phyloP scores from a whole-genome alignment of 2,113 vertebrate genomes.

The Prinia subflava region DNA sequence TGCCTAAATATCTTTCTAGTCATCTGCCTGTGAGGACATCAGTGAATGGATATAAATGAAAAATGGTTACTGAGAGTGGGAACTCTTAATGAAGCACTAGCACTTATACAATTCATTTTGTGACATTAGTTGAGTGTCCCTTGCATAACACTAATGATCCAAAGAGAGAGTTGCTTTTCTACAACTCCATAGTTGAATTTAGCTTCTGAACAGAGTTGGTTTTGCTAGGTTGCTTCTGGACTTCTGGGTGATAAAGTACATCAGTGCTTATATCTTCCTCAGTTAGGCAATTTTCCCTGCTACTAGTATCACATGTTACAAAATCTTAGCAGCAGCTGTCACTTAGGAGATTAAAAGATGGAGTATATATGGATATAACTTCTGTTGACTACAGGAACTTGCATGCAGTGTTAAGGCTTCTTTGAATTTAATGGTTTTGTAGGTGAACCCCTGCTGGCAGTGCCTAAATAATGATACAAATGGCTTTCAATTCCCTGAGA shows the following conservation, averaged over 20 bases:
- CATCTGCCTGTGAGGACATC: neutral
- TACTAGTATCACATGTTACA: neutral
- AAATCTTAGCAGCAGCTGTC: neutral
- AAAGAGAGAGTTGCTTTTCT: neutral
- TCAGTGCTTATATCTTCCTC: neutral
- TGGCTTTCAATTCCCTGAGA: neutral
- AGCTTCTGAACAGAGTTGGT: neutral
- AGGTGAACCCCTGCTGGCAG: neutral
- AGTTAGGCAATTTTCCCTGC: neutral
- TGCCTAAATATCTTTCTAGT: neutral
- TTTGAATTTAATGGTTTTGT: neutral
- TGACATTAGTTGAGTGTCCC: neutral
- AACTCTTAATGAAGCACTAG: neutral
- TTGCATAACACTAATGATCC: neutral
- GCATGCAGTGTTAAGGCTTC: neutral
- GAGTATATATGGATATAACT: neutral
- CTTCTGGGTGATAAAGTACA: neutral
- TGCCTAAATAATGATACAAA: neutral
- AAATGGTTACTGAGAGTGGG: neutral
- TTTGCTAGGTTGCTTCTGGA: neutral
- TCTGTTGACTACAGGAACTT: neutral
- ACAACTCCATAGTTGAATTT: neutral
- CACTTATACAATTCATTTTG: neutral
- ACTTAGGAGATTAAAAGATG: constrained; percentile 1
- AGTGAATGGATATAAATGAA: neutral